A percentile compares a stretch with the other conserved stretches of the same genome.
Conservation (phyloP, 2,888 invertebrate genomes). For the Acrobasis suavella region DNA sequence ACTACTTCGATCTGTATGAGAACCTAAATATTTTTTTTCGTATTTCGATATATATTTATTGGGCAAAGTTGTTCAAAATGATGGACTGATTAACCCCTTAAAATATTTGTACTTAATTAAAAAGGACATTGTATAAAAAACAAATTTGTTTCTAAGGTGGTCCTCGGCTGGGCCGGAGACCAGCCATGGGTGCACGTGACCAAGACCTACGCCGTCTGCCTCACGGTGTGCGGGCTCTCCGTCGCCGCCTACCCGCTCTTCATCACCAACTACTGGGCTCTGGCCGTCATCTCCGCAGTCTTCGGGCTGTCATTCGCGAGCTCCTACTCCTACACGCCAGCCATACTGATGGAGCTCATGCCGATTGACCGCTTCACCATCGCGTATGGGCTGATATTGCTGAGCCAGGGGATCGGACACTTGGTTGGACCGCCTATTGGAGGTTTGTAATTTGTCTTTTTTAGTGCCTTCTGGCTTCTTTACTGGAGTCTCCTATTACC, state of each 20-base stretch:
- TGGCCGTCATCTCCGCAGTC: conserved; percentile 80
- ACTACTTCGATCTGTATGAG: too few species aligned
- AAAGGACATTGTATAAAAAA: too few species aligned
- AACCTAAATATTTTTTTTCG: too few species aligned
- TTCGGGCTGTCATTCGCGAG: conserved; percentile 96
- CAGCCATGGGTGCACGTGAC: conserved; percentile 91
- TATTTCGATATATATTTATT: too few species aligned
- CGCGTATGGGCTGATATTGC: conserved; percentile 93
- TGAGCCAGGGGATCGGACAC: conserved; percentile 97
- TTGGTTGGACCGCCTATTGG: conserved; percentile 95
- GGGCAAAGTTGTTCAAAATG: too few species aligned
- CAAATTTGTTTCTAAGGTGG: conserved; percentile 78
- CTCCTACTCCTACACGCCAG: conserved; percentile 94
- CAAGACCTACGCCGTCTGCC: conserved; percentile 90
- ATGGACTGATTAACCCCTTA: too few species aligned
- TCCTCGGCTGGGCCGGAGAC: conserved; percentile 94
- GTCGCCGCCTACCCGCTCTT: conserved; percentile 83
- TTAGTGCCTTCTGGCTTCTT: too few species aligned
- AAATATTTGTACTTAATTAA: too few species aligned
- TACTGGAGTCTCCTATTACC: too few species aligned
- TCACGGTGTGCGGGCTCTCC: conserved; percentile 85
- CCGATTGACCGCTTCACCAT: conserved; percentile 95
- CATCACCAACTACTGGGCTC: conserved; percentile 73
- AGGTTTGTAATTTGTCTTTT: conserved; percentile 74
- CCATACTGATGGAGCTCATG: conserved; percentile 93